Base-by-base conservation (phyloP, 2,888 invertebrate species). In the Agrochola lychnidis region DNA sequence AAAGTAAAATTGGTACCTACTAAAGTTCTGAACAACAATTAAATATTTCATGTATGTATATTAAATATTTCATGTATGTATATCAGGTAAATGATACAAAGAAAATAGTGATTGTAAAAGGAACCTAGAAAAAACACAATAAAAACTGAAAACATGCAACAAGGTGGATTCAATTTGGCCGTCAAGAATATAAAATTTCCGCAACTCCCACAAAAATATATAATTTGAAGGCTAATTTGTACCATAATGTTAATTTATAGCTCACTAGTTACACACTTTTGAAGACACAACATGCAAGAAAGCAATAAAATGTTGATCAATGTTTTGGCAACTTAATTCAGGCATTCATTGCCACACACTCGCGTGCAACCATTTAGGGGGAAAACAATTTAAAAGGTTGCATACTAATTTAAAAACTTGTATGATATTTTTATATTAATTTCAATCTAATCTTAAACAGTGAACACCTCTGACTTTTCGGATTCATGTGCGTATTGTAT, bases 261-360 rank as follows among this genome's bases (percentile, higher is more conserved):
- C 59, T 61, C 83, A 66, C 68, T 69, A 82, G 71, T 69, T 69
- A 82, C 72, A 78, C 81, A 82, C 78, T 82, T 82, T 69, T 22
- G 56, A 69, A 82, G 78, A 82, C 56, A 71, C 9, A 48, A 68
- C 81, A 81, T 81, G 81, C 81, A 51, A 81, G 61, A 78, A 19
- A 4, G 71, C 59, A 61, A 78, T 82, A 81, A 82, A 70, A 81
- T 53, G 48, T 71, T 81, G 83, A 82, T 82, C 78, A 71, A 82
- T 69, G 78, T 78, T 82, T 78, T 71, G 68, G 71, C 59, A 78
- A 81, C 64, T 72, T 71, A 40, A 64, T 82, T 72, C 42, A 53
- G 40, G 36, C 80, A 64, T 69, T 80, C 53, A 68, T 77, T 77
- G 45, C 70, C 53, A 67, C 45, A 59, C 51, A 62, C 25, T 78